These are phyloP conservation scores for Numenius arquata DNA, from an alignment of 2,113 vertebrate species.

Conservation along the genomic window DNA sequence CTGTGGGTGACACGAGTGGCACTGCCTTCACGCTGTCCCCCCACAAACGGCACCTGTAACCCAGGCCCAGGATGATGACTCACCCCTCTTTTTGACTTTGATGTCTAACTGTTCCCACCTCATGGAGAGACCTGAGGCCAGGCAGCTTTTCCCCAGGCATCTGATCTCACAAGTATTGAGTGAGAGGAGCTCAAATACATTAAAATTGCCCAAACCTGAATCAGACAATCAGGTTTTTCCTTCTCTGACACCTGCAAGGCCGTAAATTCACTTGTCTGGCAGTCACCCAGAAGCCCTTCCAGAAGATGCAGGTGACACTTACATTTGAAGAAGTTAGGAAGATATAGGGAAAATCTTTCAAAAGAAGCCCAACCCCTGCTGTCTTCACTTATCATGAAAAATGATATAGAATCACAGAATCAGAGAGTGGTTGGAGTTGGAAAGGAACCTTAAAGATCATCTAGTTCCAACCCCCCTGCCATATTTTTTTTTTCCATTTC, in stretches of 20 bases:
- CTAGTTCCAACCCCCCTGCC: background rate
- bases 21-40: background rate
- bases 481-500: background rate
- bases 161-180: background rate
- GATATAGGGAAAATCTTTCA: background rate
- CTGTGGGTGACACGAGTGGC: background rate
- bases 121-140: background rate
- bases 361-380: background rate
- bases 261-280: background rate
- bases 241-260: background rate
- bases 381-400: background rate
- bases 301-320: background rate
- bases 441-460: background rate
- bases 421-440: background rate
- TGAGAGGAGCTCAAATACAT: background rate
- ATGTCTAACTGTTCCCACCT: background rate
- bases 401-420: background rate
- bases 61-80: background rate
- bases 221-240: background rate
- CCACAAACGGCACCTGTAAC: rapidly evolving
- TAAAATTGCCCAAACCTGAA: background rate
- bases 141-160: background rate
- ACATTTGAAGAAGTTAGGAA: background rate
- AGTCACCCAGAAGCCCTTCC: background rate
- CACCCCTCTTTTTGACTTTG: rapidly evolving